These are phyloP conservation scores for Atrina japonica DNA, from an alignment of 2,888 invertebrate species.

Conservation along the genomic window DNA sequence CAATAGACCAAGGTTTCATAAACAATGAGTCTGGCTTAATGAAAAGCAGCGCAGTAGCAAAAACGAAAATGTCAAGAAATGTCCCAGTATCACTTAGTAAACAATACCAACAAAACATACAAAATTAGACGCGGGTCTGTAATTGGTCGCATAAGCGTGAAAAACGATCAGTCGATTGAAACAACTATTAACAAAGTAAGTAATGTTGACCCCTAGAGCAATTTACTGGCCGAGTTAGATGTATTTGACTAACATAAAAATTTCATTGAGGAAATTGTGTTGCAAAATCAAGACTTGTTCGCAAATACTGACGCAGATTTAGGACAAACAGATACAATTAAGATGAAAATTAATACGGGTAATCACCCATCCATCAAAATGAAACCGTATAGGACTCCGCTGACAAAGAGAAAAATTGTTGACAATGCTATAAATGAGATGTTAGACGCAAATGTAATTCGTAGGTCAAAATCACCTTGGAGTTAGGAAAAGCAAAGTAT, in stretches of 20 bases:
- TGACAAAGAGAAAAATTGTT: no score
- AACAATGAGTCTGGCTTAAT: slow-evolving; percentile 27
- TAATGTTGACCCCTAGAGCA: neutral
- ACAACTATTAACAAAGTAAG: neutral
- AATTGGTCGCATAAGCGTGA: slow-evolving; percentile 5
- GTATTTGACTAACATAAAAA: slow-evolving; percentile 6
- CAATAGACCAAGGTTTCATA: slow-evolving; percentile 11
- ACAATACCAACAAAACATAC: slow-evolving; percentile 36
- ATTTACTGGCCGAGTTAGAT: neutral
- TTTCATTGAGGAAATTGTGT: slow-evolving; percentile 9
- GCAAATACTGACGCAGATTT: slow-evolving; percentile 35
- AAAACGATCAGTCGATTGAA: neutral
- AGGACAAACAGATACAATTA: slow-evolving; percentile 37
- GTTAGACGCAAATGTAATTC: no score
- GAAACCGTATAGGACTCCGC: no score
- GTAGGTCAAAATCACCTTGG: no score
- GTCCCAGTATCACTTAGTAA: slow-evolving; percentile 19
- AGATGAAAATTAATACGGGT: slow-evolving; percentile 48
- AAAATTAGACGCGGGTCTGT: slow-evolving; percentile 35
- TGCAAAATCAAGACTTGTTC: slow-evolving; percentile 37
- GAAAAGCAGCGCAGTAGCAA: neutral
- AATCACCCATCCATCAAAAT: slow-evolving; percentile 28
- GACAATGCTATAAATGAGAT: no score
- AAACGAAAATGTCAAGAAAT: no score
- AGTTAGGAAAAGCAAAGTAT: slow-evolving; percentile 25